phyloP scores from a whole-genome alignment of 1,140 invertebrate species.

The Dolichoris vasculosae region DNA sequence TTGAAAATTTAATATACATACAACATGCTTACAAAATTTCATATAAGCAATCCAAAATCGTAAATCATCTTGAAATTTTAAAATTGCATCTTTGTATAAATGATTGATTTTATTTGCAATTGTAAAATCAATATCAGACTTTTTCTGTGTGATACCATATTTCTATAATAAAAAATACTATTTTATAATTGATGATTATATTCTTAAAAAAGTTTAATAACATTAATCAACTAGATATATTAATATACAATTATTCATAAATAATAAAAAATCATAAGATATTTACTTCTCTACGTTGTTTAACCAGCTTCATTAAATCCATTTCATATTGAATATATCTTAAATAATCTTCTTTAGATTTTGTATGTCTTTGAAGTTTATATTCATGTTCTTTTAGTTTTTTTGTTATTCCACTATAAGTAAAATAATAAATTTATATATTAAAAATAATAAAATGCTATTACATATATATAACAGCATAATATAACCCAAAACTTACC shows the following conservation, averaged over 20 bases:
- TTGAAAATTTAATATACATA: constrained; percentile 62
- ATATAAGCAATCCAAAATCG: constrained; percentile 83
- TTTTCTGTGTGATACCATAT: constrained; percentile 77
- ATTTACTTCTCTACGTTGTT: constrained; percentile 75
- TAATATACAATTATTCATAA: background rate
- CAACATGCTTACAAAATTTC: constrained; percentile 81
- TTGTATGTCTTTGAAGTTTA: constrained; percentile 80
- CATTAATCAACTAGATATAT: background rate
- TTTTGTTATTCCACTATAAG: constrained; percentile 79
- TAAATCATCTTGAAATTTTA: constrained; percentile 80
- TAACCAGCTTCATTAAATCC: constrained; percentile 80
- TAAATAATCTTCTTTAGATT: constrained; percentile 82
- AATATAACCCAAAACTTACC: constrained; percentile 69
- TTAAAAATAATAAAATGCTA: constrained; percentile 8
- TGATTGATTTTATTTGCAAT: constrained; percentile 80
- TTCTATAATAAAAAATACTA: constrained; percentile 68
- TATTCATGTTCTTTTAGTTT: constrained; percentile 83
- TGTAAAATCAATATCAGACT: constrained; percentile 79
- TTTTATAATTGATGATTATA: constrained; percentile 25
- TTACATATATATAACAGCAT: background rate
- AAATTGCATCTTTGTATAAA: constrained; percentile 79
- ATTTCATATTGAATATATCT: constrained; percentile 84
- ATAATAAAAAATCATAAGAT: constrained; percentile 43
- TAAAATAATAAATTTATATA: constrained; percentile 23
- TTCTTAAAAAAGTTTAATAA: constrained; percentile 17